Evolutionary conservation across 2,113 vertebrate species (phyloP), one percentile per base, ranked within the genome.

Genomic region (Triplophysa rosa): DNA sequence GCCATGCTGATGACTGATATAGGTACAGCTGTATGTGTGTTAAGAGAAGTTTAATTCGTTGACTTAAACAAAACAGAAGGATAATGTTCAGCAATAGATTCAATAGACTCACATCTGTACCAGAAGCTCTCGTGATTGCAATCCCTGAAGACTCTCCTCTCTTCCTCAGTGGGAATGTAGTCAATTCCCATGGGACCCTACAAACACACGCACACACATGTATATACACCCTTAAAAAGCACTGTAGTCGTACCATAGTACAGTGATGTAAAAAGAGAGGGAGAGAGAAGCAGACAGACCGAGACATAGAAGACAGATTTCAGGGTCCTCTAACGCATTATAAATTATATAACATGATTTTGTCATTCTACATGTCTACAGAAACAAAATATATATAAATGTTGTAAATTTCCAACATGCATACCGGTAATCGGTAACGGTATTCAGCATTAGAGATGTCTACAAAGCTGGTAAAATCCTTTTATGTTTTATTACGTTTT

Each of bases 71-170:
- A 24, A 59, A 33, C 29, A 64, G 2, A 56, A 40, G 52, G 13
- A 42, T 19, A 19, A 67, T 13, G 13, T 40, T 12, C 21, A 24
- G 23, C 17, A 68, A 29, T 33, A 1, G 12, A 16, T 4, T n/a
- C n/a, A n/a, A 26, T 59, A 1, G 4, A 93, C 96, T 92, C 87
- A 99, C 97, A 95, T 90, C 97, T 94, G 45, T 95, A 97, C 71
- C 92, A 92, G 84, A 96, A 95, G 84, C 96, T 98, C 87, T 99
- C 97, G 1, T 86, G 49, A 68, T 89, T 93, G 85, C 97, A 99
- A 85, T 98, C 95, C 75, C 45, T 90, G 0, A 98, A 92, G 42
- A 96, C 87, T 71, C 83, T 90, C 86, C 67, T 93, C 90, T 99
- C 97, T 12, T 97, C 96, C 3, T 96, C 95, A 13, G 95, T 98